These are phyloP conservation scores for Pangasianodon gigas DNA, from an alignment of 2,113 vertebrate genomes.

Conservation along the genomic window DNA sequence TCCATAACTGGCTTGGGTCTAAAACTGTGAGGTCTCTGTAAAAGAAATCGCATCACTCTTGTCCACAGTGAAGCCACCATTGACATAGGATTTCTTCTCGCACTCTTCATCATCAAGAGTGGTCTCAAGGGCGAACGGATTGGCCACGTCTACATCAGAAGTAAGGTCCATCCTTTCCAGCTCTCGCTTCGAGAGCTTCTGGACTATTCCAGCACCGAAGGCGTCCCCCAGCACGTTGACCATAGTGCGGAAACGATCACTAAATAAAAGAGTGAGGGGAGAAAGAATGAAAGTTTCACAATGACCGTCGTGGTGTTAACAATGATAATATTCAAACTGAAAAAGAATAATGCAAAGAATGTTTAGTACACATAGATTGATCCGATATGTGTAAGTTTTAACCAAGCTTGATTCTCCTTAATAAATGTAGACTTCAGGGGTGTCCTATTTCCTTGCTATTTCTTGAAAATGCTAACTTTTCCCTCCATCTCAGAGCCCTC, in stretches of 20 bases:
- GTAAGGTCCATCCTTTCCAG: conserved; percentile 86
- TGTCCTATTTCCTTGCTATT: conserved; percentile 13
- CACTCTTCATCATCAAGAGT: conserved; percentile 82
- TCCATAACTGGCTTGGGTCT: conserved; percentile 49
- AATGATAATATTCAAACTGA: neutral
- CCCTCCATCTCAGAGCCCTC: neutral
- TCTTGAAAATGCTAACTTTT: neutral
- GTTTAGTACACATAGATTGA: neutral
- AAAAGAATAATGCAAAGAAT: neutral
- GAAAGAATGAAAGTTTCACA: neutral
- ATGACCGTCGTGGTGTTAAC: neutral
- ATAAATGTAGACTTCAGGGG: neutral
- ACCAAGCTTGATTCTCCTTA: neutral
- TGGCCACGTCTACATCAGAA: conserved; percentile 87
- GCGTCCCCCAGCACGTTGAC: conserved; percentile 96
- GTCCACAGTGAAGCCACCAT: conserved; percentile 92
- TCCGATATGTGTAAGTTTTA: neutral
- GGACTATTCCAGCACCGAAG: conserved; percentile 90
- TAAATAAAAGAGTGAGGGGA: conserved; percentile 52
- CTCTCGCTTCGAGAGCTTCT: conserved; percentile 91
- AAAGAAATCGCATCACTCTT: conserved; percentile 94
- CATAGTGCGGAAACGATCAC: conserved; percentile 96
- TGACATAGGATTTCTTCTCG: conserved; percentile 90
- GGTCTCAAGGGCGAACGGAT: conserved; percentile 90
- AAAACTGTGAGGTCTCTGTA: conserved; percentile 97